A percentile compares a stretch with the other conserved stretches of the same genome.
Conservation (phyloP, 2,113 vertebrate genomes). For the Muntiacus muntjak region DNA sequence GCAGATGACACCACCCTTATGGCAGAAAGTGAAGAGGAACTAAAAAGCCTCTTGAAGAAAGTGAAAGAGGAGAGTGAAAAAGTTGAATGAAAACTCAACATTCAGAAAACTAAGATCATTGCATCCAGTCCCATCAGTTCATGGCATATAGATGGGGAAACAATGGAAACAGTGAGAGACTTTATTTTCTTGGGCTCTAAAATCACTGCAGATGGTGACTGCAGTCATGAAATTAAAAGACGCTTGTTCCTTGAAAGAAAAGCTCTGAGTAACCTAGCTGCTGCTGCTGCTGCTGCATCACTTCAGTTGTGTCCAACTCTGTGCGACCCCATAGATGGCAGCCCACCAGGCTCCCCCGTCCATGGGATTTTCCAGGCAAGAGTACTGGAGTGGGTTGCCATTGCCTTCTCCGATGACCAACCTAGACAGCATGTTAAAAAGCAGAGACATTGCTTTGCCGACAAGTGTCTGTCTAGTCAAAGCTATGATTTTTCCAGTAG, state of each 20-base stretch:
- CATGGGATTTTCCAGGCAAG: no score
- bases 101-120: background rate
- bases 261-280: background rate
- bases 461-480: background rate
- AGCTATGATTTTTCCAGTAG: background rate
- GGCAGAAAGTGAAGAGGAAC: background rate
- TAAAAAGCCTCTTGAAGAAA: background rate
- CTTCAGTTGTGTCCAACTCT: no score
- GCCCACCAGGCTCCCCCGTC: no score
- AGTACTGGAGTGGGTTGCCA: no score
- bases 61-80: background rate
- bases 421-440: background rate
- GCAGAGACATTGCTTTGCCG: background rate
- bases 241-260: background rate
- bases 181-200: background rate
- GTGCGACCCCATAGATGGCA: no score
- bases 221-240: background rate
- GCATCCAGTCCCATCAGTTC: background rate
- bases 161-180: background rate
- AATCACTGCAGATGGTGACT: background rate
- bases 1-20: background rate
- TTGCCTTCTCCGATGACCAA: background rate
- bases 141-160: background rate
- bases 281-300: no score
- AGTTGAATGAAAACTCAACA: background rate